These are phyloP conservation scores for Psilopogon haemacephalus DNA, from an alignment of 2,113 vertebrate genomes.

Conservation along the genomic window DNA sequence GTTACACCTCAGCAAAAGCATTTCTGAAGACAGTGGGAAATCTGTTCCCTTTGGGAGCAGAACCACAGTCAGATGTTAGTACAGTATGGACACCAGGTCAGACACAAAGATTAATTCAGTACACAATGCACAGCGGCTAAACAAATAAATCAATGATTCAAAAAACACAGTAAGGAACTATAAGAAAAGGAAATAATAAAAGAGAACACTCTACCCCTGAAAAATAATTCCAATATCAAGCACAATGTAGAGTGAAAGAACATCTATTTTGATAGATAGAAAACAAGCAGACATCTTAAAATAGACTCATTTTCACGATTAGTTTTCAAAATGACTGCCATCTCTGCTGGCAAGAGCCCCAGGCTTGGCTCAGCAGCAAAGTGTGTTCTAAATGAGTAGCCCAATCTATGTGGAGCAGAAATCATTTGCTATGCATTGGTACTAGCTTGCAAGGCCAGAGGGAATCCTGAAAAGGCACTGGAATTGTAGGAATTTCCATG, in stretches of 20 bases:
- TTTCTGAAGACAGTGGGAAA: neutral
- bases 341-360: neutral
- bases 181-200: neutral
- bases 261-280: neutral
- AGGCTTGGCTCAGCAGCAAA: neutral
- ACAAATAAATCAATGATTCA: neutral
- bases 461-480: neutral
- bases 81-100: neutral
- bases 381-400: conserved; percentile 12
- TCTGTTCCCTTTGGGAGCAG: neutral
- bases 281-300: conserved; percentile 45
- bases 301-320: conserved; percentile 5
- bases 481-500: neutral
- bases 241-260: neutral
- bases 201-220: neutral
- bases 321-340: conserved; percentile 37
- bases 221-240: neutral
- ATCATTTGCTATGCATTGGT: neutral
- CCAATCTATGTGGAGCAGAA: conserved; percentile 20
- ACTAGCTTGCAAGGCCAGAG: neutral
- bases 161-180: neutral
- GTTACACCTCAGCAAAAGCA: neutral
- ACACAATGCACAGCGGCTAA: neutral
- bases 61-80: neutral
- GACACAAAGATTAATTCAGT: neutral